Evolutionary conservation across 2,888 invertebrate genomes (phyloP), one percentile per base, ranked within the genome.

Genomic region (Candidula unifasciata): DNA sequence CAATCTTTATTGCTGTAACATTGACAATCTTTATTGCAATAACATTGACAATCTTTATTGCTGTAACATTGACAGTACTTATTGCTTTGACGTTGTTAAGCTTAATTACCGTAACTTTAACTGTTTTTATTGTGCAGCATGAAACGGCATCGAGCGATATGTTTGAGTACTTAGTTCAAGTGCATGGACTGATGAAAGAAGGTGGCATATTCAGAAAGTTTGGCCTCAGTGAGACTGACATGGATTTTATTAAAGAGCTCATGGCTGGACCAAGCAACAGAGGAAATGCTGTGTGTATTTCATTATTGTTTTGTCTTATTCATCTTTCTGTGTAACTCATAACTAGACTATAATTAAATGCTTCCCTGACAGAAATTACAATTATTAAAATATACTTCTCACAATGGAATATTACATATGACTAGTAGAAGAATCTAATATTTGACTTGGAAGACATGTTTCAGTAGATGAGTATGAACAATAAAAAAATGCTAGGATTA

Each of bases 101-200:
- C n/a, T n/a, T n/a, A n/a, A n/a, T n/a, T n/a, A n/a, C n/a, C n/a
- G n/a, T n/a, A n/a, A n/a, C n/a, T n/a, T n/a, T n/a, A n/a, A n/a
- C n/a, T n/a, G n/a, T n/a, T 5, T 24, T 74, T 66, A 8, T 24
- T 21, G 5, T 92, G 64, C 89, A 95, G 94, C 95, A 95, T 90
- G 95, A 95, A 90, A 87, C 92, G 8, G 92, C 91, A 21, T 95
- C 95, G 2, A 89, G 93, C 8, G 84, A 87, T 71, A 94, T 95
- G 92, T 92, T 95, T 86, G 92, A 94, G 54, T 89, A 93, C 85
- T 87, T 95, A 81, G 87, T 94, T 64, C 87, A 93, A 79, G 89
- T 89, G 10, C 93, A 94, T 86, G 76, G 91, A 6, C 90, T 94
- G 82, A 89, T 87, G 86, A 86, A 84, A 27, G 27, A 35, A 64